Evolutionary conservation across 2,113 vertebrate species (phyloP).

Genomic region (Crotophaga sulcirostris): DNA sequence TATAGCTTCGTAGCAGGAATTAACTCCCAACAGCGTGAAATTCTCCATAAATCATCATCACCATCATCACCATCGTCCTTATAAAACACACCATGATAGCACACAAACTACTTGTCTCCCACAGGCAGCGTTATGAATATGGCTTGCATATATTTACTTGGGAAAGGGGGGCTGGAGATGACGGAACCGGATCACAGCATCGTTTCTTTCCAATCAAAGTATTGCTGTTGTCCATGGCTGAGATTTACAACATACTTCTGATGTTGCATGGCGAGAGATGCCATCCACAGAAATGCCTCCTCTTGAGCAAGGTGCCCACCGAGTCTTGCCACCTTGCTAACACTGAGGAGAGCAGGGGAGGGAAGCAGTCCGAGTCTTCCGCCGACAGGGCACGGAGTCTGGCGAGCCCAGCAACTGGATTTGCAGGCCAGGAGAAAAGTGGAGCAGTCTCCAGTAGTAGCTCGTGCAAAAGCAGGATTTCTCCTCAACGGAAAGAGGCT

Average conservation of each 20-base stretch:
- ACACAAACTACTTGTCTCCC: conserved; percentile 47
- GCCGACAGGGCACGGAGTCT: background rate
- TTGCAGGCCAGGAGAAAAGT: background rate
- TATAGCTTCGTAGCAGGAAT: conserved; percentile 39
- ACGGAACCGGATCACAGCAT: background rate
- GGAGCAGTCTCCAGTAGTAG: background rate
- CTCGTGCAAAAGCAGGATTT: background rate
- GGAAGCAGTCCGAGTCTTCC: background rate
- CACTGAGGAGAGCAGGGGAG: background rate
- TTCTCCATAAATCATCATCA: conserved; percentile 21
- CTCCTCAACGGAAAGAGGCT: background rate
- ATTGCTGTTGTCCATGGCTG: conserved; percentile 12
- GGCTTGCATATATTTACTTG: background rate
- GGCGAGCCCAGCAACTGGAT: background rate
- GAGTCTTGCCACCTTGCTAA: background rate
- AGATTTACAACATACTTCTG: background rate
- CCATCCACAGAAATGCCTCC: background rate
- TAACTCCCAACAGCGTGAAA: conserved; percentile 29
- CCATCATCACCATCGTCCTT: conserved; percentile 17
- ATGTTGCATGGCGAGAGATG: background rate
- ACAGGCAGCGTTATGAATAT: conserved; percentile 13
- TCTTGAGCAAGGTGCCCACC: background rate
- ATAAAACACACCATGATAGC: conserved; percentile 17
- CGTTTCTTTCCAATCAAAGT: conserved; percentile 8
- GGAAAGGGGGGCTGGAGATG: background rate